Percentiles rank a stretch among this genome's conserved stretches.
phyloP scores from a whole-genome alignment of 2,888 invertebrate genomes.

The Coronaproctus castanopsis region DNA sequence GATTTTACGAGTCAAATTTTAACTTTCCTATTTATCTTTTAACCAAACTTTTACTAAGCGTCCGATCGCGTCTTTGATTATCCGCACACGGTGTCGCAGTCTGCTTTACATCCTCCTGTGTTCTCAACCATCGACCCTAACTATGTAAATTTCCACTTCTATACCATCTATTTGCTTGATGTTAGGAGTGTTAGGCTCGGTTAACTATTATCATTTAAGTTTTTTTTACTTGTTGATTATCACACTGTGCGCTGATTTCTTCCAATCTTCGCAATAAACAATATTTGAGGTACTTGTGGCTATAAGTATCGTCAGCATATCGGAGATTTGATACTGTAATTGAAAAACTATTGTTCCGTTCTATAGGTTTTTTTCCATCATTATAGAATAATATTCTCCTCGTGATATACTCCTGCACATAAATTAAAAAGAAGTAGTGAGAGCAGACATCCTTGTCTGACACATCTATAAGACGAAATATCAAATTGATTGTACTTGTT shows the following conservation, averaged over 20 bases:
- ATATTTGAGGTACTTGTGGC: neutral
- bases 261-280: neutral
- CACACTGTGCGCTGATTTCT: neutral
- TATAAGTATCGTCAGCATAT: neutral
- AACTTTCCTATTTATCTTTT: neutral
- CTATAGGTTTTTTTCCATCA: neutral
- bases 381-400: neutral
- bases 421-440: neutral
- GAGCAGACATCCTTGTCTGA: too few relatives aligned
- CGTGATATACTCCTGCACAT: neutral
- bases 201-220: neutral
- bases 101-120: neutral
- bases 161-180: neutral
- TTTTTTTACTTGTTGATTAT: neutral
- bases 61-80: neutral
- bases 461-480: too few relatives aligned
- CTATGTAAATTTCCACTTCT: neutral
- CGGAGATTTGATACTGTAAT: neutral
- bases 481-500: too few relatives aligned
- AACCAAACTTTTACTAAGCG: too few relatives aligned
- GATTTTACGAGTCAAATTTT: neutral
- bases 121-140: neutral
- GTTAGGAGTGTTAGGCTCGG: neutral
- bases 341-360: too few relatives aligned
- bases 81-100: neutral